Percentiles rank a stretch among this genome's conserved stretches.
Conservation (phyloP, 2,888 invertebrate species). For the Oegoconia quadripuncta region DNA sequence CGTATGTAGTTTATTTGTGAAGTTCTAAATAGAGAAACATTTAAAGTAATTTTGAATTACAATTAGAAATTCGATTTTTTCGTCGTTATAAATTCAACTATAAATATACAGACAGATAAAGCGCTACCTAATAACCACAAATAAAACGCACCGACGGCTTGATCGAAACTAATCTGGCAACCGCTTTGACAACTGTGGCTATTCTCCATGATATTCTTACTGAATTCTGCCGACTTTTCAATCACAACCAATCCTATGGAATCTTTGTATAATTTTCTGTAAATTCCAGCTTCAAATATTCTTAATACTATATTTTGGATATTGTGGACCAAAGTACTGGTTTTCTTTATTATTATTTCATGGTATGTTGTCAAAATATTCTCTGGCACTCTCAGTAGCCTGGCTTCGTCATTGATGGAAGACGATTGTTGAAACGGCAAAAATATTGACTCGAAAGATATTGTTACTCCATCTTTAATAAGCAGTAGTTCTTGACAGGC, state of each 20-base stretch:
- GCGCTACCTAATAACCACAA: conserved; percentile 47
- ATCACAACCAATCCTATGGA: conserved; percentile 46
- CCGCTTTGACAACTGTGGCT: conserved; percentile 55
- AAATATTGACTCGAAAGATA: conserved; percentile 39
- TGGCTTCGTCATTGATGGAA: conserved; percentile 50
- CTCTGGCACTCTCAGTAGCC: conserved; percentile 39
- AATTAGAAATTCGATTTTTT: too few species aligned
- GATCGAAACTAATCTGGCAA: conserved; percentile 47
- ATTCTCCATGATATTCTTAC: conserved; percentile 39
- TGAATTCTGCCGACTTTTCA: conserved; percentile 38
- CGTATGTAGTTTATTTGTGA: too few species aligned
- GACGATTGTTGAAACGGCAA: conserved; percentile 41
- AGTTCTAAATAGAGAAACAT: too few species aligned
- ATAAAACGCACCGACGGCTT: conserved; percentile 48
- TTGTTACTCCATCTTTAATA: conserved; percentile 42
- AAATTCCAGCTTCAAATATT: conserved; percentile 58
- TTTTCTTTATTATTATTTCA: conserved; percentile 52
- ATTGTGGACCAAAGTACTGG: conserved; percentile 30
- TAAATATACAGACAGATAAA: conserved; percentile 39
- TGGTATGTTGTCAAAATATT: conserved; percentile 48
- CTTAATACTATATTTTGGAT: conserved; percentile 34
- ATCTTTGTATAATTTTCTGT: conserved; percentile 39
- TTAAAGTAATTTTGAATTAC: too few species aligned
- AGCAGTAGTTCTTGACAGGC: conserved; percentile 36
- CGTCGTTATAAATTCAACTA: conserved; percentile 37